phyloP scores from a whole-genome alignment of 2,113 vertebrate species.

The Brienomyrus longianalis region DNA sequence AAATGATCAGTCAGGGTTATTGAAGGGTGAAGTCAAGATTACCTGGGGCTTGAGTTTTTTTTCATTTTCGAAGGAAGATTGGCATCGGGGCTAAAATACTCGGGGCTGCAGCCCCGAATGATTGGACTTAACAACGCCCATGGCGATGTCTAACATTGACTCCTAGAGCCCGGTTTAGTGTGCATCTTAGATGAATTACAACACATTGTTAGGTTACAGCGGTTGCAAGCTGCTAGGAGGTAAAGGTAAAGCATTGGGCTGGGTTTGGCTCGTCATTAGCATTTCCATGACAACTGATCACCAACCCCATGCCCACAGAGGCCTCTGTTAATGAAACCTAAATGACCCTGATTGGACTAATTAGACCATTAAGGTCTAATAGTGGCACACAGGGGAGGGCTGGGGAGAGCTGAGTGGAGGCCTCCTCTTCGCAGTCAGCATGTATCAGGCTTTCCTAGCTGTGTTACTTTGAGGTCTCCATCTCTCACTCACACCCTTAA shows the following conservation, averaged over 20 bases:
- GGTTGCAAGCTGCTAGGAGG: not conserved
- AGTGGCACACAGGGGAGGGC: not conserved
- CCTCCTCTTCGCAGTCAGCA: not conserved
- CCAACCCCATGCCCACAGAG: not conserved
- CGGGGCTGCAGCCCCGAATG: no score
- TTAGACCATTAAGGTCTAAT: not conserved
- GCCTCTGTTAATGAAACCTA: not conserved
- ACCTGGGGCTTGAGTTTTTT: no score
- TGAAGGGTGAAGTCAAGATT: no score
- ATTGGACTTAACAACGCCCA: no score
- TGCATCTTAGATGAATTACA: not conserved
- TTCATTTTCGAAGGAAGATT: no score
- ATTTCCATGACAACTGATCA: not conserved
- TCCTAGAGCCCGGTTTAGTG: not conserved
- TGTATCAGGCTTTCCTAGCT: not conserved
- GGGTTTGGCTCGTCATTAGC: not conserved
- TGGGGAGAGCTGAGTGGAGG: not conserved
- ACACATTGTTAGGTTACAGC: not conserved
- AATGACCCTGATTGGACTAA: not conserved
- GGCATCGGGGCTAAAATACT: no score
- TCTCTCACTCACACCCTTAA: not conserved
- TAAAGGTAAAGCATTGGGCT: not conserved
- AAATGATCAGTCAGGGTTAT: no score
- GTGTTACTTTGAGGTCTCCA: not conserved
- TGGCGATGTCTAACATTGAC: not conserved